Evolutionary conservation across 2,888 invertebrate species (phyloP), one percentile per base, ranked within the genome.

Genomic region (Furcula furcula): DNA sequence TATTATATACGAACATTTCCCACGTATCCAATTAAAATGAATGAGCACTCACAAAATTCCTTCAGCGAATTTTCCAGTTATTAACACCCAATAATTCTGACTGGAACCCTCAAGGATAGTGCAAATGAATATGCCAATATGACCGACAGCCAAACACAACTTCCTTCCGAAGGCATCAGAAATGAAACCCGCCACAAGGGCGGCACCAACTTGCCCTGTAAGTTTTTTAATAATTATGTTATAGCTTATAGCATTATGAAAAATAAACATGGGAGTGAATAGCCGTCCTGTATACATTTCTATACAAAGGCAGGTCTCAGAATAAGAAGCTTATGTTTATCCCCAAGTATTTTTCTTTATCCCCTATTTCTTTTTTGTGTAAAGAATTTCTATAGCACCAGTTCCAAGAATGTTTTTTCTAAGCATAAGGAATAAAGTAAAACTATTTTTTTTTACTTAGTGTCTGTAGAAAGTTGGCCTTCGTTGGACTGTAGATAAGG

Each of bases 81-180:
- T 26, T 12, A 78, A 35, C 68, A 68, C 71, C 61, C 62, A 64
- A 42, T 64, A 78, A 2, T 55, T 69, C 39, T 78, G 76, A 41
- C 75, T 76, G 0, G 67, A 65, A 0, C 71, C 78, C 20, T 74
- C 72, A 7, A 76, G 32, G 3, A 78, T 30, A 1, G 59, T 50
- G 28, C 65, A 58, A 4, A 68, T 7, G 36, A 71, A 73, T 23
- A 76, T 56, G 0, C 65, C 67, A 1, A 64, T 39, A 20, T 73
- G 62, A 7, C 76, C 76, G n/a, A 55, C 49, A 0, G 74, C 56
- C 2, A 78, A 45, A 36, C 76, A 76, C 33, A 62, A 48, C 38
- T 62, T 68, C 29, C 78, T 60, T 1, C 78, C 78, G 41, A 78
- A 76, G 0, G 76, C 65, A 29, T 78, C 76, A 2, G 67, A 64